phyloP scores from a whole-genome alignment of 1,140 invertebrate species.

The Luehdorfia chinensis region DNA sequence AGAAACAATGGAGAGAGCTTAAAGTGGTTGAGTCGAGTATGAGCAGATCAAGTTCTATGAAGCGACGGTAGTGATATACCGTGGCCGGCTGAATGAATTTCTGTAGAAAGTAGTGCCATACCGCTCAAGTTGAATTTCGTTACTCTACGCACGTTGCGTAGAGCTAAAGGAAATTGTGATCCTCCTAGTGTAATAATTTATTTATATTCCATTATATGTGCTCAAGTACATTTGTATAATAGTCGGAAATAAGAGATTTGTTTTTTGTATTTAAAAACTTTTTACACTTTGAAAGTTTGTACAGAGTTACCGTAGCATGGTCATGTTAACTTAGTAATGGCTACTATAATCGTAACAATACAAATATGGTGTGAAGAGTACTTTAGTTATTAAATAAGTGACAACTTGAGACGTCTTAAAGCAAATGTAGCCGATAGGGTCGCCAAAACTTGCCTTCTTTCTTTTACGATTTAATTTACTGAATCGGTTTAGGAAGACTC shows the following conservation, averaged over 20 bases:
- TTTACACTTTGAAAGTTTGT: neutral
- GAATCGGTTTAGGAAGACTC: conserved; percentile 52
- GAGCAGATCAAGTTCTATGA: conserved; percentile 34
- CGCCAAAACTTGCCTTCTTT: conserved; percentile 30
- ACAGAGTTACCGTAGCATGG: neutral
- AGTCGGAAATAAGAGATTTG: neutral
- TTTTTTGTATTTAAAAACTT: neutral
- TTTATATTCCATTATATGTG: conserved; percentile 6
- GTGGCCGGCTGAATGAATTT: neutral
- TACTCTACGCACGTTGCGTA: conserved; percentile 9
- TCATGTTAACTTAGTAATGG: neutral
- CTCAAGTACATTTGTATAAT: conserved; percentile 4
- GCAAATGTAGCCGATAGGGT: conserved; percentile 19
- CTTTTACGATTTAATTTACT: conserved; percentile 15
- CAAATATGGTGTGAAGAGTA: too few species aligned
- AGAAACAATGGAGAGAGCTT: conserved; percentile 70
- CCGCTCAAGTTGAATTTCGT: neutral
- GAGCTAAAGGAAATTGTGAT: conserved; percentile 12
- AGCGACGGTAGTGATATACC: conserved; percentile 33
- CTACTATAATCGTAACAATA: neutral
- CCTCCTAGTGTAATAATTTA: conserved; percentile 2
- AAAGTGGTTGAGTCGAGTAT: conserved; percentile 56
- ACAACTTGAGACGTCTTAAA: too few species aligned
- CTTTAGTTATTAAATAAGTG: too few species aligned
- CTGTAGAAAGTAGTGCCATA: conserved; percentile 12